phyloP scores from a whole-genome alignment of 2,113 vertebrate species.

The Ochotona curzoniae region DNA sequence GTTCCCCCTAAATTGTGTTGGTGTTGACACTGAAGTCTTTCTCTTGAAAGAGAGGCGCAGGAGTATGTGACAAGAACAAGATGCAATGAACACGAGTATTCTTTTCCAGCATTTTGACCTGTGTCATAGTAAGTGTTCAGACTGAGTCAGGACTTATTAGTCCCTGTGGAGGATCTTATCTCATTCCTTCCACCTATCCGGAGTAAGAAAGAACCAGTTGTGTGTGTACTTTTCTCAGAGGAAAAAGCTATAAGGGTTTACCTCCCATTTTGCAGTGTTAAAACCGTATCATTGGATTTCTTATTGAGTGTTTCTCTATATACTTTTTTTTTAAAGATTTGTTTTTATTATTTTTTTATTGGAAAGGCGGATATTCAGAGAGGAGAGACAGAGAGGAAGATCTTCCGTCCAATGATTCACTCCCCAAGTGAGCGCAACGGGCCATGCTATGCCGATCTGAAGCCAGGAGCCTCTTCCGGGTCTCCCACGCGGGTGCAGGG shows the following conservation, averaged over 20 bases:
- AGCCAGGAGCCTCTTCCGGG: too few species aligned
- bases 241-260: not conserved
- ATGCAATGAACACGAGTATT: not conserved
- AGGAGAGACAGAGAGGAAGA: too few species aligned
- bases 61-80: not conserved
- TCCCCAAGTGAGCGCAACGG: too few species aligned
- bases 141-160: not conserved
- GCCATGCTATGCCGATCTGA: too few species aligned
- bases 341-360: too few species aligned
- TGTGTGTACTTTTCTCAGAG: not conserved
- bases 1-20: slow-evolving; percentile 53
- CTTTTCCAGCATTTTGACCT: not conserved
- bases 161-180: not conserved
- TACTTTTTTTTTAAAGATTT: not conserved
- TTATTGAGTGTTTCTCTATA: not conserved
- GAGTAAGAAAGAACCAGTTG: not conserved
- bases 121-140: not conserved
- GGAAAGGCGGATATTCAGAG: too few species aligned
- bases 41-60: not conserved
- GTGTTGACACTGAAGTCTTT: slow-evolving; percentile 5
- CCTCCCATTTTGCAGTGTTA: not conserved
- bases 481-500: too few species aligned
- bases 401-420: too few species aligned
- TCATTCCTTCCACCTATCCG: not conserved
- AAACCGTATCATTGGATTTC: not conserved